Base-by-base conservation (phyloP, 2,797 vertebrate genomes). In the Esox lucius region DNA sequence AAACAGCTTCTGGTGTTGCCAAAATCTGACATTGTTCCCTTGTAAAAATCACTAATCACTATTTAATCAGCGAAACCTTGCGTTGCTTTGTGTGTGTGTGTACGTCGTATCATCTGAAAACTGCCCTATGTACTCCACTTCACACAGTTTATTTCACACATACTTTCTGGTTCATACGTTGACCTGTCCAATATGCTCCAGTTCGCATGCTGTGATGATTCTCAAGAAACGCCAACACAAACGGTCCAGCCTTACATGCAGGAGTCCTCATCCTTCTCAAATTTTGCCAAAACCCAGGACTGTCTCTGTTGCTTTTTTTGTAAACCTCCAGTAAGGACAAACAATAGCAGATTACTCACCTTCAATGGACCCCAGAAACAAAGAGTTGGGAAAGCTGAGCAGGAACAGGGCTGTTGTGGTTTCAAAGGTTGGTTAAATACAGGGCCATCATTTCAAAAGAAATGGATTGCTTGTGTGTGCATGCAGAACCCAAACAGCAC, bases 301-400 rank as follows among this genome's bases (percentile, higher is more conserved):
- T 56, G 17, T n/a, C 8, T 51, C 4, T 6, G 13, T 9, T 42
- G 39, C 35, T 70, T 26, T 64, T 77, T 64, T 51, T 76, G 68
- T 31, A 74, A 78, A 81, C 62, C 72, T 62, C 31, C 75, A 75
- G 53, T 9, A 22, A 59, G 56, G 24, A 46, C 71, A 79, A 75
- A 81, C 72, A 78, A 82, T 77, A 68, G 67, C 26, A 51, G 77
- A 81, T 82, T 49, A 65, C 68, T 83, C 68, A 71, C 74, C 73
- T 81, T 72, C 76, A 78, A 59, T 70, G 68, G 77, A 76, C 73
- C 78, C 68, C 59, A 72, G 73, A 78, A 76, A 62, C 71, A 70
- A 78, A 77, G 70, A 19, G 31, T 64, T 61, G 53, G 31, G 8
- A 59, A 22, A 24, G 56, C n/a, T 22, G 9, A 22, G 53, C n/a